A percentile compares a stretch with the other conserved stretches of the same genome.
These are phyloP conservation scores for Macropus fuliginosus DNA, from an alignment of 2,797 vertebrate genomes.

Conservation along the genomic window DNA sequence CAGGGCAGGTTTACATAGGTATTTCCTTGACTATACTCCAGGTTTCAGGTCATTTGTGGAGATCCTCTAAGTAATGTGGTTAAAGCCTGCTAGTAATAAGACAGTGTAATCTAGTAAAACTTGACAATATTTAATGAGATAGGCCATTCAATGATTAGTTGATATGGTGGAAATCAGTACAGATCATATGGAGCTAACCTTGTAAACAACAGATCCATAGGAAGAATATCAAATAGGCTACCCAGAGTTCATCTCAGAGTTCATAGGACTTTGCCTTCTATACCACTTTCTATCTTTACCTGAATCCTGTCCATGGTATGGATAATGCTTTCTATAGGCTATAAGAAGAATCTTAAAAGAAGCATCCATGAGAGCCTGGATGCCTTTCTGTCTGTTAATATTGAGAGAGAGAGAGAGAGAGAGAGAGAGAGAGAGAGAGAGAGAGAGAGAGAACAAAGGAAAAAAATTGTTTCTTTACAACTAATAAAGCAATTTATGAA, in stretches of 20 bases:
- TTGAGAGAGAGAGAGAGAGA: too few relatives aligned
- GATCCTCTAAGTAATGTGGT: not conserved
- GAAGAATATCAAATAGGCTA: not conserved
- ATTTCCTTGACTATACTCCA: too few relatives aligned
- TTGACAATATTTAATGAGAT: not conserved
- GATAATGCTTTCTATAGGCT: not conserved
- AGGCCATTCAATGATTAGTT: not conserved
- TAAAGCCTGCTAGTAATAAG: not conserved
- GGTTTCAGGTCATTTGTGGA: not conserved
- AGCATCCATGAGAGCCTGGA: too few relatives aligned
- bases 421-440: too few relatives aligned
- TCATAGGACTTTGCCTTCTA: not conserved
- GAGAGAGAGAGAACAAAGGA: too few relatives aligned
- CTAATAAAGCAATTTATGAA: not conserved
- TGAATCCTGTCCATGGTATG: not conserved
- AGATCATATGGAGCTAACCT: not conserved
- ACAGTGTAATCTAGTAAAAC: not conserved
- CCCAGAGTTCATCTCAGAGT: not conserved
- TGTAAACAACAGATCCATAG: not conserved
- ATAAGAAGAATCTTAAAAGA: too few relatives aligned
- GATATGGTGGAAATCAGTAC: not conserved
- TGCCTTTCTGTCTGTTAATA: not conserved
- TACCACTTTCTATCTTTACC: not conserved
- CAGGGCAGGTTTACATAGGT: too few relatives aligned
- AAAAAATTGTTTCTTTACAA: not conserved